Base-by-base conservation (phyloP, 2,888 invertebrate species). In the Desoria tigrina region DNA sequence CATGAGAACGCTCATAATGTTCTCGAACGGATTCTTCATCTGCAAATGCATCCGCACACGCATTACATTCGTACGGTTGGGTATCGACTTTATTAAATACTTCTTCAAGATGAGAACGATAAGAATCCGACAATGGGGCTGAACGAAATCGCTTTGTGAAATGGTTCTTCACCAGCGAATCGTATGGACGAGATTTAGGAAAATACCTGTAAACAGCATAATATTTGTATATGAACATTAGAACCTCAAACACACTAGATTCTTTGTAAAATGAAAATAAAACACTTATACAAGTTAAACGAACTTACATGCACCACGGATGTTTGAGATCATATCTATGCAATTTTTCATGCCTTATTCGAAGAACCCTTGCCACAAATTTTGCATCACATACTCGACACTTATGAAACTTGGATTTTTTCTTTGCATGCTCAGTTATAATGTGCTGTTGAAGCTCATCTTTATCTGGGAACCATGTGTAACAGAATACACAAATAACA, bases 401-500 rank as follows among this genome's bases (percentile, higher is more conserved):
- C 21, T 69, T 66, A 61, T 76, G 72, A 14, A 74, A 62, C 23
- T 56, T 61, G 32, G 74, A 24, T 16, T 24, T 68, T 9, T 65
- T 68, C 18, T 65, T 28, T 49, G 49, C 61, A 60, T 73, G 73
- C 11, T 45, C 60, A n/a, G 53, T 24, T 28, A 57, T 65, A 45
- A 74, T 65, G 56, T 76, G 76, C 21, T 59, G 37, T 0, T 68
- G 56, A 9, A 76, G 57, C 16, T 72, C 71, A 9, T 64, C 45
- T 16, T 60, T 50, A 2, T 60, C 53, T 7, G 61, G 63, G 50
- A 69, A 68, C 74, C 74, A 75, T 2, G 64, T 54, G 50, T 76
- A 76, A 42, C 76, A 76, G 6, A 76, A 63, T 28, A 70, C 66
- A 50, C 76, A 76, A 65, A 76, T 72, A 1, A 57, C 58, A 3